Base-by-base conservation (phyloP, 2,888 invertebrate genomes). In the Brachylomia viminalis region DNA sequence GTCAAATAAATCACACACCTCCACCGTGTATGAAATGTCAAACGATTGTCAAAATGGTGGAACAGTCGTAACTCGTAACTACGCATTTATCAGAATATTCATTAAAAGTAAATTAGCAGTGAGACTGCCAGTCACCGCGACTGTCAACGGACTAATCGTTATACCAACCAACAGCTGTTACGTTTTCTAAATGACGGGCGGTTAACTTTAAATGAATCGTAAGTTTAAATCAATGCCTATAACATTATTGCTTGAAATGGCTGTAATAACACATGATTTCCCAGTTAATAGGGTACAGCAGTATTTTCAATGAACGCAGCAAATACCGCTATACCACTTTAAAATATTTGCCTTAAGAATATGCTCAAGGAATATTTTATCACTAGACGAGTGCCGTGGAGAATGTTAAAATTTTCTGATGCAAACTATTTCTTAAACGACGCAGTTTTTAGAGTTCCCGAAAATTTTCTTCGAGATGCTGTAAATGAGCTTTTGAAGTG, bases 21-120 rank as follows among this genome's bases (percentile, higher is more conserved):
- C 56, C 54, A 61, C 6, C 17, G 23, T 52, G 27, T 49, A 79
- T 54, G 38, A 59, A 73, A 75, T 68, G 65, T 75, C 69, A 85
- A 56, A n/a, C 54, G 56, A 80, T 75, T 73, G 64, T 74, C 77
- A 65, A 77, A 87, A 79, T 77, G 77, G 64, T 62, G 30, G 65
- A 68, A 62, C 75, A 61, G 11, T 80, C 23, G 54, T 42, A 71
- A 59, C 13, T 77, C 42, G 47, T 49, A 70, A 68, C 68, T 76
- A 58, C 77, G 79, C 73, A 81, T 85, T 80, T 79, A 83, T 85
- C 83, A 84, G 79, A 85, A 84, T 80, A 84, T 80, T 80, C 79
- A 86, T 88, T 83, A 84, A 85, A 87, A 79, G 70, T 83, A 84
- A 85, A 85, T 89, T 87, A 81, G 77, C 72, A 80, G 73, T 72